Evolutionary conservation across 2,888 invertebrate species (phyloP), one percentile per base, ranked within the genome.

Genomic region (Stramonita haemastoma): DNA sequence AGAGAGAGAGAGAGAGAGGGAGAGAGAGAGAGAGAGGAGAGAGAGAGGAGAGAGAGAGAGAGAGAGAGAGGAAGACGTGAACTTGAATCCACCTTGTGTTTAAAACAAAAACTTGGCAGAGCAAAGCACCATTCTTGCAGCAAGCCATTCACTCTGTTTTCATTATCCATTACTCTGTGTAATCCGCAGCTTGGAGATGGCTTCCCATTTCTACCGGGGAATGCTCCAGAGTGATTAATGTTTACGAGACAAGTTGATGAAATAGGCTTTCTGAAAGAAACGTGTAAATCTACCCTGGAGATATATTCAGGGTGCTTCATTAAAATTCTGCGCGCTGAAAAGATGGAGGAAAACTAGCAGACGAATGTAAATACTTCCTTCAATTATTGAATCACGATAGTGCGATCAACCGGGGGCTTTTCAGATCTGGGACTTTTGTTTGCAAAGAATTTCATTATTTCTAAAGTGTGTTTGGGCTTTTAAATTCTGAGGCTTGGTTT

Each of bases 21-120:
- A 77, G 29, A 77, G 73, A 73, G 29, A 73, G n/a, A 77, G 73
- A 77, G n/a, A n/a, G n/a, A n/a, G n/a, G n/a, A 29, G 73, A 77
- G 73, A 77, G n/a, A 77, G 29, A 77, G 46, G 46, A 46, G n/a
- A n/a, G 73, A 73, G 29, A 73, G n/a, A 77, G 73, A 77, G n/a
- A 29, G 73, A 77, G 73, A 77, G n/a, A 77, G 29, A 77, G 46
- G 46, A 46, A 46, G 46, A 46, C 46, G 46, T 46, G 46, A 46
- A 46, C 46, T 46, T 46, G 4, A 46, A 46, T 46, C 46, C 46
- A 46, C 46, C 46, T 46, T 46, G 46, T 46, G 46, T 46, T 46
- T 46, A 46, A 46, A 46, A 46, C 46, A 46, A 46, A 46, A 46
- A 46, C 46, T 46, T 46, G 46, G 46, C 46, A 46, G 46, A 46